A percentile compares a stretch with the other conserved stretches of the same genome.
These are phyloP conservation scores for Villa cingulata DNA, from an alignment of 2,888 invertebrate genomes.

Conservation along the genomic window DNA sequence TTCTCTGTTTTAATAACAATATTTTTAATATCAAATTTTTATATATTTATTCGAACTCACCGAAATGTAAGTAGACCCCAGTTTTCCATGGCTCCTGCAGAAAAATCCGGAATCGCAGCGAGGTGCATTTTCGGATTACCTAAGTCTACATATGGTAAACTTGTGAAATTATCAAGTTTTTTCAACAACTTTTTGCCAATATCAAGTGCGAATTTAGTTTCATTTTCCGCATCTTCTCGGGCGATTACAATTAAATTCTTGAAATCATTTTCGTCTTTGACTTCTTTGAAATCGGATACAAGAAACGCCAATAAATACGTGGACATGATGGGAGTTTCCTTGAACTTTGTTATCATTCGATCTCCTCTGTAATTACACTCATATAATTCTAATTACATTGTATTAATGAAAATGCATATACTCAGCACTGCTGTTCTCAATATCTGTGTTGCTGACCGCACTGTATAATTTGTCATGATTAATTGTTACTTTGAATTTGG, in stretches of 20 bases:
- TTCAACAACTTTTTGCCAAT: conserved; percentile 42
- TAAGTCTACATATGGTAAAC: conserved; percentile 39
- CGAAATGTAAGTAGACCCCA: conserved; percentile 79
- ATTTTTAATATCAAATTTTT: too few relatives aligned
- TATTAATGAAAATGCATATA: background rate
- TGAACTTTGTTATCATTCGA: conserved; percentile 19
- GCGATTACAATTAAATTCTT: conserved; percentile 43
- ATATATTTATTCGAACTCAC: conserved; percentile 28
- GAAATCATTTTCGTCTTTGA: conserved; percentile 16
- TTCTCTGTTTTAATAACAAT: too few relatives aligned
- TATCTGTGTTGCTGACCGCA: conserved; percentile 19
- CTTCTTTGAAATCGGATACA: conserved; percentile 43
- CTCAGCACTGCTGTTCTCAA: background rate
- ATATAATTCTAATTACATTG: too few relatives aligned
- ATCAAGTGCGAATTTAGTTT: conserved; percentile 51
- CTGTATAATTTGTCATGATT: conserved; percentile 36
- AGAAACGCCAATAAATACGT: conserved; percentile 70
- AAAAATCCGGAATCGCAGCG: conserved; percentile 74
- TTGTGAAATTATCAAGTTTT: conserved; percentile 44
- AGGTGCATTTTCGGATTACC: conserved; percentile 63
- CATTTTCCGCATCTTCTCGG: conserved; percentile 50
- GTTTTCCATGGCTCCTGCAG: conserved; percentile 81
- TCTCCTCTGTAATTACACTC: conserved; percentile 40
- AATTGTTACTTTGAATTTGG: conserved; percentile 49
- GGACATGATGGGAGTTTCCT: conserved; percentile 49